phyloP scores from a whole-genome alignment of 2,113 vertebrate species.

The Stigmatopora argus region DNA sequence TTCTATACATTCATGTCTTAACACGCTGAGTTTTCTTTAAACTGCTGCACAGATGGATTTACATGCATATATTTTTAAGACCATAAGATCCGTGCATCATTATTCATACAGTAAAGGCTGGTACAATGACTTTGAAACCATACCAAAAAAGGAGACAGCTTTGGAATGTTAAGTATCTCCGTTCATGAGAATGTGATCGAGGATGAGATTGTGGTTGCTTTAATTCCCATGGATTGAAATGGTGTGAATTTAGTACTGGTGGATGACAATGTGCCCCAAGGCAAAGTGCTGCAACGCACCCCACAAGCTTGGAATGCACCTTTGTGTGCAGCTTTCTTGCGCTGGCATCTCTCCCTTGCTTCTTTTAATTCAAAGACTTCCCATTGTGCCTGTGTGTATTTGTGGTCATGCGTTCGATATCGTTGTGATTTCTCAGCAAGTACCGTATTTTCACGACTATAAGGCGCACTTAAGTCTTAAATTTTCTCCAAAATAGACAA shows the following conservation, averaged over 20 bases:
- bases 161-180: background rate
- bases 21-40: background rate
- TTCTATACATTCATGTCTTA: background rate
- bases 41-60: background rate
- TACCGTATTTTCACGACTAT: too few relatives aligned
- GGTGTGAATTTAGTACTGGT: background rate
- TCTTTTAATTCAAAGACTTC: background rate
- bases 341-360: background rate
- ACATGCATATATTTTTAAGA: background rate
- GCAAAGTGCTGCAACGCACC: background rate
- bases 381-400: background rate
- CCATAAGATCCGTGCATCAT: background rate
- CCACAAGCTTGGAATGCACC: background rate
- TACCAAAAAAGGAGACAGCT: background rate
- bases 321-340: background rate
- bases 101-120: too few relatives aligned
- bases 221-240: background rate
- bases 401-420: background rate
- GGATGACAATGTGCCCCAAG: background rate
- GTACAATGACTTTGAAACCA: background rate
- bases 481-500: too few relatives aligned
- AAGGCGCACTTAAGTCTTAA: too few relatives aligned
- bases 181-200: background rate
- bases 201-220: background rate
- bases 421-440: background rate